A percentile compares a stretch with the other conserved stretches of the same genome.
These are phyloP conservation scores for Phenganax stokvisi DNA, from an alignment of 92 coral and sea anemone genomes.

Conservation along the genomic window DNA sequence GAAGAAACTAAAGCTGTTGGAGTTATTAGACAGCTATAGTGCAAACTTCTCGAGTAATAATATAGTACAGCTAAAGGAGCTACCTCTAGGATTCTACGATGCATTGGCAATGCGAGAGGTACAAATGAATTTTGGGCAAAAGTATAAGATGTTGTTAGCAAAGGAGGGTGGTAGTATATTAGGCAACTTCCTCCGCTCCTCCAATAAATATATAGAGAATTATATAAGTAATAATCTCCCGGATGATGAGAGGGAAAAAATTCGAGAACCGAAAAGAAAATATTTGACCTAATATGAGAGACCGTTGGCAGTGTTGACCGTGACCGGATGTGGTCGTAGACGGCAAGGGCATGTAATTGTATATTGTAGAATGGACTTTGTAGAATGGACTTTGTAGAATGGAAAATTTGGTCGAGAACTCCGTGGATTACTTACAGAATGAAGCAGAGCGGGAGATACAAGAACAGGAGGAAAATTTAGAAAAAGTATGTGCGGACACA, in stretches of 20 bases:
- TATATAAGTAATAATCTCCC: slow-evolving; percentile 4
- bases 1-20: too few relatives aligned
- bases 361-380: slow-evolving; percentile 19
- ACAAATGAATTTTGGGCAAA: too few relatives aligned
- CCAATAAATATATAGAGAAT: too few relatives aligned
- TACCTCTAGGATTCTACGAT: too few relatives aligned
- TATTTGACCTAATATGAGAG: slow-evolving; percentile 31
- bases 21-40: too few relatives aligned
- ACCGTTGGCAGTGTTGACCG: slow-evolving; percentile 37
- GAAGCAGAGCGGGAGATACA: neutral
- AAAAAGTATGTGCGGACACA: neutral
- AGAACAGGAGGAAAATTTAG: neutral
- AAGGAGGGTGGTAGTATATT: neutral
- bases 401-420: slow-evolving; percentile 8
- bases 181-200: too few relatives aligned
- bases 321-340: slow-evolving; percentile 42
- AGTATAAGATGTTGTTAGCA: neutral
- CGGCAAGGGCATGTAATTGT: slow-evolving; percentile 40
- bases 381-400: neutral
- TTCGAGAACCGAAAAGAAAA: neutral
- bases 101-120: too few relatives aligned
- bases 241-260: slow-evolving; percentile 22
- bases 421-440: slow-evolving; percentile 12
- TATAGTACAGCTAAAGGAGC: too few relatives aligned
- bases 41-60: too few relatives aligned